Evolutionary conservation across 2,888 invertebrate species (phyloP), one percentile per base, ranked within the genome.

Genomic region (Lycaena phlaeas): DNA sequence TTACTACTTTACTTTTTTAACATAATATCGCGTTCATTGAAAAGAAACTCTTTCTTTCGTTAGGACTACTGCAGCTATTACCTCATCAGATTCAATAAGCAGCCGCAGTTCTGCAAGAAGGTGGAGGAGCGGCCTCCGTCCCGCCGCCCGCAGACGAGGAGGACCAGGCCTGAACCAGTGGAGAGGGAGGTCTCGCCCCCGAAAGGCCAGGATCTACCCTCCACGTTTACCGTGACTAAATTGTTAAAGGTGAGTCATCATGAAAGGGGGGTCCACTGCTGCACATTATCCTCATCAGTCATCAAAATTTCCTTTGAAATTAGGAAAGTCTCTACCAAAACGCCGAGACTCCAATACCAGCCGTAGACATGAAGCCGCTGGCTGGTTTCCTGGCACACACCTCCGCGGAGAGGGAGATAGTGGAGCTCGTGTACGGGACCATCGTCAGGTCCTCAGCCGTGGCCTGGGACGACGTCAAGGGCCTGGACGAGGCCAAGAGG

Each of bases 11-110:
- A n/a, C n/a, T n/a, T n/a, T n/a, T n/a, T n/a, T n/a, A n/a, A n/a
- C n/a, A 4, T 18, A 18, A 18, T 5, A 18, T 18, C 18, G 18
- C 5, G 18, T 5, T 3, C 18, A 5, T 18, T 3, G 18, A 4
- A 18, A 18, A 18, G 3, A 18, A 18, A 18, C 18, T 4, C 18
- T 4, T 5, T 5, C 5, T 18, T 4, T 18, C 3, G 5, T 18
- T 57, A 81, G 85, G 96, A 97, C 58, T 97, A 93, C 70, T 92
- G 92, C 61, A 92, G 92, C 49, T 97, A 93, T 72, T 95, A 93
- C 68, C 88, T 90, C 56, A 84, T 93, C 29, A 90, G 94, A 58
- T 97, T 95, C 78, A 92, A 93, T 66, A 94, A 92, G 67, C 89
- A 92, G 65, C 96, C 97, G 0, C 92, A 90, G 72, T 89, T 97